These are phyloP conservation scores for Tolypeutes matacus DNA, from an alignment of 2,797 vertebrate species.

Conservation along the genomic window DNA sequence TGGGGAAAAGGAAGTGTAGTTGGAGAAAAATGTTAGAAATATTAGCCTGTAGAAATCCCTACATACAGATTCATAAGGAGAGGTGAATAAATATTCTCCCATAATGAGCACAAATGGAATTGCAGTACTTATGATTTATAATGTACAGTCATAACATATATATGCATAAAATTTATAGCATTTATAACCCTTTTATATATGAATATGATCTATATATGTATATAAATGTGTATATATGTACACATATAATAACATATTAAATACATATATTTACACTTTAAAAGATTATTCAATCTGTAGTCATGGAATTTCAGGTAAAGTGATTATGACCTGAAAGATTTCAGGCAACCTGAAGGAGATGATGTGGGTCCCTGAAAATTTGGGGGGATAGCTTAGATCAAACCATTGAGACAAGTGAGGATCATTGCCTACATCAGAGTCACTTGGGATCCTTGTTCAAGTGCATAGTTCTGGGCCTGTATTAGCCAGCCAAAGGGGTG, in stretches of 20 bases:
- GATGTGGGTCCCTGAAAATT: background rate
- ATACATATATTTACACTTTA: background rate
- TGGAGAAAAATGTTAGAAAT: background rate
- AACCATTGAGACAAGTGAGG: background rate
- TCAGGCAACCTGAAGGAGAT: background rate
- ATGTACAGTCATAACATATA: background rate
- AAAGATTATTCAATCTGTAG: background rate
- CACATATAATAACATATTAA: background rate
- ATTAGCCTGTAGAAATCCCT: background rate
- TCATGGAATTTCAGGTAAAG: conserved; percentile 22
- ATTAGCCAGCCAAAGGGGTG: too few species aligned
- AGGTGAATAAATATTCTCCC: background rate
- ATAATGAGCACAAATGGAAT: background rate
- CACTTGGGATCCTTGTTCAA: background rate
- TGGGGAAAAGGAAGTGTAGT: background rate
- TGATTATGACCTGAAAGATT: background rate
- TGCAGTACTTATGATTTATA: background rate
- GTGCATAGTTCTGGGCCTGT: background rate
- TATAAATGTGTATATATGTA: background rate
- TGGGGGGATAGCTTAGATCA: background rate
- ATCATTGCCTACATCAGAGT: background rate
- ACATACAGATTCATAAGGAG: background rate
- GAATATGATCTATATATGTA: background rate
- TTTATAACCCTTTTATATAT: background rate
- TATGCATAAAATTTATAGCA: background rate